Evolutionary conservation across 2,113 vertebrate species (phyloP), one percentile per base, ranked within the genome.

Genomic region (Anas platyrhynchos): DNA sequence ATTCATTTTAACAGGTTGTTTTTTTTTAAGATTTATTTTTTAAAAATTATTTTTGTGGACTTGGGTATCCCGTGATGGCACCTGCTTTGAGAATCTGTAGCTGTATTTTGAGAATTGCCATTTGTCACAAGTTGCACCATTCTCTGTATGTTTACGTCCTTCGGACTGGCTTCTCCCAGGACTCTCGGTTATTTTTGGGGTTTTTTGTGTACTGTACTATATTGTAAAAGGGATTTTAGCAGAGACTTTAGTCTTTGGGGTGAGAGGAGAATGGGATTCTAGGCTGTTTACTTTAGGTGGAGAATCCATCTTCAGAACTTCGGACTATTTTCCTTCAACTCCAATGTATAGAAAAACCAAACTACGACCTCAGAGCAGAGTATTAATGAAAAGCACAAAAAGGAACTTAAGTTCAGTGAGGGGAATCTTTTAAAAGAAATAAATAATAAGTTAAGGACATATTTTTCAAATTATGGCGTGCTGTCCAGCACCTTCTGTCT

Each of bases 381-480:
- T 99, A 99, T 99, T 99, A 99, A 99, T 99, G 98, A 98, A 98
- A 99, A 99, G 99, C 99, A 99, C 99, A 99, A 99, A 99, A 98
- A 99, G 98, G 98, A 99, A 99, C 98, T 98, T 98, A 98, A 98
- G 98, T 98, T 98, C 98, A 98, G 98, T 95, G 91, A 98, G 97
- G 98, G 98, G 97, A 94, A 93, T 98, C 97, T 98, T 98, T 96
- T 94, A 98, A 97, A 98, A 97, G 96, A 97, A 97, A 97, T 94
- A 97, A 97, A 97, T 96, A 97, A 95, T 97, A 97, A 92, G 89
- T 97, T 98, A 98, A 98, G 97, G 97, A 97, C 97, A 76, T 98
- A 97, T 94, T 96, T 98, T 98, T 98, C 97, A 95, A 97, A 98
- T 98, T 96, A 97, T 97, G 96, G 78, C 59, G 98, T 98, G 98